Percentiles rank a stretch among this genome's conserved stretches.
These are phyloP conservation scores for Triops cancriformis DNA, from an alignment of 1,140 invertebrate genomes.

Conservation along the genomic window DNA sequence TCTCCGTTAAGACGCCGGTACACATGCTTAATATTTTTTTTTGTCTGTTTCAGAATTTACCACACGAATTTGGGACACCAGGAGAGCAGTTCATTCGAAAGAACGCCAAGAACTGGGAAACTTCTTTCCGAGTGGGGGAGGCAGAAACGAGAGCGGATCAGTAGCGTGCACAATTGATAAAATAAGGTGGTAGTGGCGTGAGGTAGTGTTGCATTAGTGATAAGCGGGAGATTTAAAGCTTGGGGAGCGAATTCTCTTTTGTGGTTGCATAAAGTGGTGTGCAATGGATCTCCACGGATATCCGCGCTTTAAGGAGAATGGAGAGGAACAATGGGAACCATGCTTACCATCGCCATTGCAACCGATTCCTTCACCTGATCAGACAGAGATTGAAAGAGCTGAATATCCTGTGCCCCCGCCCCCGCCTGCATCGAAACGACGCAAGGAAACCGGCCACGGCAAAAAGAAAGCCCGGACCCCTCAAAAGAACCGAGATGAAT, in stretches of 20 bases:
- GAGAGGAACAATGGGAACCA: constrained; percentile 3
- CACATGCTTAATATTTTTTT: no score
- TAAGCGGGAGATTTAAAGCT: neutral
- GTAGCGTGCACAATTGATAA: neutral
- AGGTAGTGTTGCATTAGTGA: neutral
- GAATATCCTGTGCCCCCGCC: neutral
- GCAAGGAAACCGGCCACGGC: neutral
- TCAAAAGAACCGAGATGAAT: neutral
- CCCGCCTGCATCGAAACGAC: neutral
- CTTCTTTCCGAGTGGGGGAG: neutral
- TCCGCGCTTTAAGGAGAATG: neutral
- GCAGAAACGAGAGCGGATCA: neutral
- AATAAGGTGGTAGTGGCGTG: neutral
- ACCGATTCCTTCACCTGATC: neutral
- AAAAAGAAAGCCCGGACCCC: neutral
- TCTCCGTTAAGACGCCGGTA: no score
- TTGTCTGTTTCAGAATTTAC: no score
- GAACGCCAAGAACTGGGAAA: neutral
- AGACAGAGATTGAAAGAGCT: neutral
- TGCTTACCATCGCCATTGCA: neutral
- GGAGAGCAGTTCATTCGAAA: neutral
- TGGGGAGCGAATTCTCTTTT: neutral
- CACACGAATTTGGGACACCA: neutral
- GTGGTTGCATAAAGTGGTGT: neutral
- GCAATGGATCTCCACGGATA: neutral